These are phyloP conservation scores for Automeris io DNA, from an alignment of 2,888 invertebrate genomes.

Conservation along the genomic window DNA sequence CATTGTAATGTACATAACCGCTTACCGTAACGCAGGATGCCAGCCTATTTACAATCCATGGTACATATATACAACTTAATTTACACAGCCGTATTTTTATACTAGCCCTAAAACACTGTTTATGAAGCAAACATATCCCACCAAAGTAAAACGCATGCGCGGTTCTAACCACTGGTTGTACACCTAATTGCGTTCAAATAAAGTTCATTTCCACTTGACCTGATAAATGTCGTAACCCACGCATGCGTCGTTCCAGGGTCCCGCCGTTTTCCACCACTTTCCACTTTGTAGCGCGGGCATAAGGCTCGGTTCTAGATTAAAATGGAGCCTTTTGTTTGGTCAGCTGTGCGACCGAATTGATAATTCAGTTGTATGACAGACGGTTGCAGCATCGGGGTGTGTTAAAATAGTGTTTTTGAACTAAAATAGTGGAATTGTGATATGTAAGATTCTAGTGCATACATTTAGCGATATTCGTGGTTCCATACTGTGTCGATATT, in stretches of 20 bases:
- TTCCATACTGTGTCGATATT: too few species aligned
- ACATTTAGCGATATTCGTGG: background rate
- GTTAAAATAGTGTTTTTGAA: conserved; percentile 3
- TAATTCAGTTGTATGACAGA: conserved; percentile 55
- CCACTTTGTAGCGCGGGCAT: conserved; percentile 38
- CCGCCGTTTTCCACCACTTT: conserved; percentile 29
- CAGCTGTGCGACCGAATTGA: conserved; percentile 69
- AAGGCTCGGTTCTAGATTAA: conserved; percentile 44
- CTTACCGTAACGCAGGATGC: too few species aligned
- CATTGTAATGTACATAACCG: too few species aligned
- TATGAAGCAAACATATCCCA: conserved; percentile 41
- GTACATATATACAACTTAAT: too few species aligned
- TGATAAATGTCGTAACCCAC: conserved; percentile 21
- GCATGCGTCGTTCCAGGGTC: conserved; percentile 50
- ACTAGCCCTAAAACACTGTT: conserved; percentile 50
- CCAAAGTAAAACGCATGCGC: conserved; percentile 9
- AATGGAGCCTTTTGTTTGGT: conserved; percentile 52
- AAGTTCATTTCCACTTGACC: background rate
- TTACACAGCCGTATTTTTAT: too few species aligned
- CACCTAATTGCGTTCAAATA: background rate
- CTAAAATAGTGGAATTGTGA: conserved; percentile 2
- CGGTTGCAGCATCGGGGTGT: conserved; percentile 12
- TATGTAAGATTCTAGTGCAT: background rate
- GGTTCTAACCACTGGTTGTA: background rate
- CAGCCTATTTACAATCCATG: too few species aligned